Conservation (phyloP, 2,888 invertebrate genomes). For the Archaeoteleia sp. region DNA sequence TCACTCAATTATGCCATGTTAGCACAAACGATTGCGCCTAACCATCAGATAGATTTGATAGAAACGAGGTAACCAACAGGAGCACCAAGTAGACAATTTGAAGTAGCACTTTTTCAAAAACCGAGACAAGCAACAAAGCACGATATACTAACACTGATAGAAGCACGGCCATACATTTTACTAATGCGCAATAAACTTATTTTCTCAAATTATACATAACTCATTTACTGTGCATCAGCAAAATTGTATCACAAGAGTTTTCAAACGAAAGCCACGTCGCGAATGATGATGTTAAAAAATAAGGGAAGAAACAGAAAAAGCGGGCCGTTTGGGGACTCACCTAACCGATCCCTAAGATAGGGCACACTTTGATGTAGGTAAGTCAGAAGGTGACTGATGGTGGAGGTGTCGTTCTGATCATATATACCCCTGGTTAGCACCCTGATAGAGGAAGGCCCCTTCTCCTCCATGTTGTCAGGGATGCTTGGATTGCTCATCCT, state of each 20-base stretch:
- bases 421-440: conserved; percentile 70
- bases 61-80: no score
- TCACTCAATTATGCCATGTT: no score
- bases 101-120: no score
- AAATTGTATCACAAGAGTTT: conserved; percentile 9
- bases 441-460: conserved; percentile 55
- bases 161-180: no score
- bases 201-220: not conserved
- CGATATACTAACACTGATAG: no score
- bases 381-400: conserved; percentile 72
- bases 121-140: no score
- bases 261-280: conserved; percentile 13
- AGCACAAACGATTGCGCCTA: no score
- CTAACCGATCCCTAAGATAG: conserved; percentile 63
- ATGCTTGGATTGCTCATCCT: conserved; percentile 55
- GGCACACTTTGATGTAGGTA: conserved; percentile 65
- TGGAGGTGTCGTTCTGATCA: conserved; percentile 67
- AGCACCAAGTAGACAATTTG: no score
- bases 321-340: conserved; percentile 59
- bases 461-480: conserved; percentile 54
- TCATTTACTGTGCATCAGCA: not conserved
- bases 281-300: conserved; percentile 15
- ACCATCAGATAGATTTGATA: no score
- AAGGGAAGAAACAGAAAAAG: conserved; percentile 2
- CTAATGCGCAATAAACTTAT: conserved; percentile 2